Conservation (phyloP, 2,113 vertebrate species). For the Megaceryle torquata region DNA sequence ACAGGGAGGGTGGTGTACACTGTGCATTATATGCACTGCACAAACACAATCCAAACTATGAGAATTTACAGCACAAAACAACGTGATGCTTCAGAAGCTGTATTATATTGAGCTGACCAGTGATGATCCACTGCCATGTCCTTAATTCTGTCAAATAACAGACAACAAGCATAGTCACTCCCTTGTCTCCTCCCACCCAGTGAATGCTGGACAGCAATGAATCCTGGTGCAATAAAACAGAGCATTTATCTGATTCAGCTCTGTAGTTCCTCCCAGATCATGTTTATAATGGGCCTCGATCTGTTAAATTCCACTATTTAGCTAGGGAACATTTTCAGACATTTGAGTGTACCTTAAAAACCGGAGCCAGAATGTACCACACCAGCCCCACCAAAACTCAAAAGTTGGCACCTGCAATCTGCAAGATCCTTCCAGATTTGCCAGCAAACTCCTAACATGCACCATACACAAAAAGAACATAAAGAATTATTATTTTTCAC, state of each 20-base stretch:
- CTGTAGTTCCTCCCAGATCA: background rate
- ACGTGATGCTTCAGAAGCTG: background rate
- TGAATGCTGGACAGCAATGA: slow-evolving; percentile 50
- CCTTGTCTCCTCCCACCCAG: background rate
- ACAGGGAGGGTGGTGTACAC: background rate
- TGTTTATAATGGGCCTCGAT: background rate
- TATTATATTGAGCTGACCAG: background rate
- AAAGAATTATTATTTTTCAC: background rate
- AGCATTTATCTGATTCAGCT: slow-evolving; percentile 12
- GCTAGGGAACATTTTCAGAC: background rate
- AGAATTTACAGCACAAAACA: background rate
- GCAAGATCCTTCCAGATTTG: background rate
- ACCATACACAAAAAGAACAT: background rate
- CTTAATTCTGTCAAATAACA: background rate
- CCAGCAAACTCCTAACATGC: background rate
- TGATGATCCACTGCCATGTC: background rate
- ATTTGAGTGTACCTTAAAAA: background rate
- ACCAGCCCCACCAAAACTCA: background rate
- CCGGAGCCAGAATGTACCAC: background rate
- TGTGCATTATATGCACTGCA: background rate
- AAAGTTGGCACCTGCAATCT: background rate
- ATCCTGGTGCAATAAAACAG: slow-evolving; percentile 23
- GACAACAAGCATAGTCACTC: background rate
- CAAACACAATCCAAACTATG: background rate
- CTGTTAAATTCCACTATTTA: slow-evolving; percentile 3